Conservation (phyloP, 2,888 invertebrate genomes). For the Biston betularia region DNA sequence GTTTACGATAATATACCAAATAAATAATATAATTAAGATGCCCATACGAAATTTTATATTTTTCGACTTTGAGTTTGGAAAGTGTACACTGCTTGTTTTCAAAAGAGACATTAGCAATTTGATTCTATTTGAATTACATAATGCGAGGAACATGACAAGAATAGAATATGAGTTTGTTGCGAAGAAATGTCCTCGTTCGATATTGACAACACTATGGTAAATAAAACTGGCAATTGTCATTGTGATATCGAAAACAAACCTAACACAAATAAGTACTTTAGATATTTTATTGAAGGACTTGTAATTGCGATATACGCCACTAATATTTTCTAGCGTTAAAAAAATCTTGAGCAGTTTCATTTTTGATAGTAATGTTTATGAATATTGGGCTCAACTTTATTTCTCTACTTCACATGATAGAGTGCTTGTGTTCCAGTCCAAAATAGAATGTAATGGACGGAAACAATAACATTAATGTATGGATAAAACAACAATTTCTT, state of each 20-base stretch:
- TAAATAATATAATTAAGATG: background rate
- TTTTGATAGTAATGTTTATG: too few species aligned
- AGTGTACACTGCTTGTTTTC: background rate
- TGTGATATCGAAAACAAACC: background rate
- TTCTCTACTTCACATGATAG: too few species aligned
- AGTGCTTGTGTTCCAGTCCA: too few species aligned
- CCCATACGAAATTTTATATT: background rate
- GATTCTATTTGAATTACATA: background rate
- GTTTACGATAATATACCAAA: background rate
- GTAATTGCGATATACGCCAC: background rate
- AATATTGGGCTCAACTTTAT: too few species aligned
- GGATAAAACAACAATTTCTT: too few species aligned
- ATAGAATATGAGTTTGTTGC: background rate
- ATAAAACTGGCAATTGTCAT: background rate
- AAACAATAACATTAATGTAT: too few species aligned
- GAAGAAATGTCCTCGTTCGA: background rate
- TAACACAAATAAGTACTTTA: background rate
- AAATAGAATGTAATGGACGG: too few species aligned
- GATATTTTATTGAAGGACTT: background rate
- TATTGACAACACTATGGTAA: background rate
- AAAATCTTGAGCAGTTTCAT: background rate
- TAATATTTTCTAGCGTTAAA: background rate
- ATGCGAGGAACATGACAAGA: background rate
- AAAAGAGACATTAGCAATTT: background rate
- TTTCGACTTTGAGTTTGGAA: background rate